Percentiles rank a stretch among this genome's conserved stretches.
Evolutionary conservation across 2,888 invertebrate species (phyloP).

Genomic region (Chrysolina haemoptera): DNA sequence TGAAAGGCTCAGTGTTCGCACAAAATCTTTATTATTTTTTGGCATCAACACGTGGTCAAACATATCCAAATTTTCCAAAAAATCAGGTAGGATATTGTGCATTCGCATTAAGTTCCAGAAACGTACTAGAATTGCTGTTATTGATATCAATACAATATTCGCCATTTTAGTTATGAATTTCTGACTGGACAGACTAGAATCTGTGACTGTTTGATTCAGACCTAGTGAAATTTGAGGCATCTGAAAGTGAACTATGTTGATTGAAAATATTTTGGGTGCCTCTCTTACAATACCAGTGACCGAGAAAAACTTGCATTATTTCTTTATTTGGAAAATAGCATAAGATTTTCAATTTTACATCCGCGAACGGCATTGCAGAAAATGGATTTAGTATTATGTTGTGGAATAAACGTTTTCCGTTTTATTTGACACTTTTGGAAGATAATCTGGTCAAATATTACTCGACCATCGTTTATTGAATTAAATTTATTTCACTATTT

Average conservation of each 20-base stretch:
- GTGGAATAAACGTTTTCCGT: too few species aligned
- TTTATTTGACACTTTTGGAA: too few species aligned
- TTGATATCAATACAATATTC: constrained; percentile 46
- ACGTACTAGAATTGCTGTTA: constrained; percentile 39
- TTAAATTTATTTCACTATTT: too few species aligned
- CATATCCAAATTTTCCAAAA: constrained; percentile 35
- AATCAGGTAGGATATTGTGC: constrained; percentile 35
- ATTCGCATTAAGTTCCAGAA: constrained; percentile 37
- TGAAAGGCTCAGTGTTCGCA: constrained; percentile 40
- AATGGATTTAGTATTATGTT: too few species aligned
- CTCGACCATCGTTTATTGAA: too few species aligned
- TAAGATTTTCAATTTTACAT: too few species aligned
- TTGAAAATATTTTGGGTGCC: neutral
- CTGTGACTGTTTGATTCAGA: constrained; percentile 18
- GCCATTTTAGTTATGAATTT: constrained; percentile 50
- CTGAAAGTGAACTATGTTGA: constrained; percentile 25
- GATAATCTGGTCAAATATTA: too few species aligned
- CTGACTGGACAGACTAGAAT: constrained; percentile 34
- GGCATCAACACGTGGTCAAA: constrained; percentile 29
- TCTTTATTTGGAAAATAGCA: too few species aligned
- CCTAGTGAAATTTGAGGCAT: constrained; percentile 29
- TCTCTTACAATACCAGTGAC: too few species aligned
- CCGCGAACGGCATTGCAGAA: too few species aligned
- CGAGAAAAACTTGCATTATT: too few species aligned
- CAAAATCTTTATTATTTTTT: constrained; percentile 32